Conservation (phyloP, 64 coral and sea anemone genomes). For the Montipora foliosa region DNA sequence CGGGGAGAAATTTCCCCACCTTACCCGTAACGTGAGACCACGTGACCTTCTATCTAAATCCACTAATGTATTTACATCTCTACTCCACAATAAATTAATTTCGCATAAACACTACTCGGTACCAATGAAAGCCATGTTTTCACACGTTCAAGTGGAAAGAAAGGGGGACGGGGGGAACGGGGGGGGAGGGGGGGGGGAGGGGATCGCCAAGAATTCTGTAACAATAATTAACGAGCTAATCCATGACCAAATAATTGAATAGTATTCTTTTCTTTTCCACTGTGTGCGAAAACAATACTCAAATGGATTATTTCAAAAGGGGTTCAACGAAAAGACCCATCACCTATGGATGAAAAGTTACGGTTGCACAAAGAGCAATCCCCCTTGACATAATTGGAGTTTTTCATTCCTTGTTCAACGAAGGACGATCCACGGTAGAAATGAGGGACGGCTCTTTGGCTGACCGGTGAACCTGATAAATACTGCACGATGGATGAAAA, state of each 20-base stretch:
- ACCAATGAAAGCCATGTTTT: neutral
- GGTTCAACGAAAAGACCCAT: neutral
- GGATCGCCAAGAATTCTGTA: neutral
- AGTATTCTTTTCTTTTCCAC: neutral
- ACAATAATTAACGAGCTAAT: neutral
- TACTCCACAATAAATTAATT: slow-evolving; percentile 15
- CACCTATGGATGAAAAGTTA: neutral
- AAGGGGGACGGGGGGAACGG: neutral
- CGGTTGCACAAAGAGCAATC: neutral
- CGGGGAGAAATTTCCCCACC: neutral
- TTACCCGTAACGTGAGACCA: neutral
- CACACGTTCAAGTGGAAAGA: neutral
- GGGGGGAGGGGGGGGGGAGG: no score
- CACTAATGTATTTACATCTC: slow-evolving; percentile 20
- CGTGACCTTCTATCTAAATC: neutral
- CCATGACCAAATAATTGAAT: neutral
- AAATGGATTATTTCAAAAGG: neutral
- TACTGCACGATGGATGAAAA: neutral
- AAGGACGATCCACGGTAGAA: neutral
- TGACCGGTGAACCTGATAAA: neutral
- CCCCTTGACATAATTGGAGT: neutral
- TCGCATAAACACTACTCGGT: neutral
- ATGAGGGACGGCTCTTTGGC: neutral
- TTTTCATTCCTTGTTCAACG: neutral
- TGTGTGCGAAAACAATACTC: slow-evolving; percentile 7